Conservation (phyloP, 92 coral and sea anemone genomes). For the Meandrina meandrites region DNA sequence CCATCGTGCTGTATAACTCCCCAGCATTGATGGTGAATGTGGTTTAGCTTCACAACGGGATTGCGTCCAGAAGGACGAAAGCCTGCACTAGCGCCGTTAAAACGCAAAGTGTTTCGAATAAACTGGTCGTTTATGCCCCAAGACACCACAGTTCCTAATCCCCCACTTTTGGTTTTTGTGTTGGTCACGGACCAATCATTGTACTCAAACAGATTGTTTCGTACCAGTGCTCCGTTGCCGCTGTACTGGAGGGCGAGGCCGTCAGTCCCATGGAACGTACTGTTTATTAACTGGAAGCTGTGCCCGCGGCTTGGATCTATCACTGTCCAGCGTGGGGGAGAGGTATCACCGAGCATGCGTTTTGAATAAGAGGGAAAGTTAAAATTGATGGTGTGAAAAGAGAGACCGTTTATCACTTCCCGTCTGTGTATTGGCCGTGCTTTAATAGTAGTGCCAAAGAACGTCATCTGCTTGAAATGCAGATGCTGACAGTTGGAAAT, state of each 20-base stretch:
- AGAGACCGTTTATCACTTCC: slow-evolving; percentile 54
- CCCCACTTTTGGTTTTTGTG: slow-evolving; percentile 56
- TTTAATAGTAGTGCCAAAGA: slow-evolving; percentile 71
- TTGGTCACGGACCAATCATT: slow-evolving; percentile 83
- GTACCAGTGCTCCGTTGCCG: slow-evolving; percentile 59
- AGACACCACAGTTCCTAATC: slow-evolving; percentile 73
- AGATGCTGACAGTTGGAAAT: slow-evolving; percentile 60
- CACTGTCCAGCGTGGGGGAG: slow-evolving; percentile 71
- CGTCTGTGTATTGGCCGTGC: slow-evolving; percentile 36
- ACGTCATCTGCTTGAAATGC: slow-evolving; percentile 58
- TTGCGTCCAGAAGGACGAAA: slow-evolving; percentile 34
- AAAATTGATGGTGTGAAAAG: slow-evolving; percentile 62
- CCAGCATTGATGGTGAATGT: slow-evolving; percentile 64
- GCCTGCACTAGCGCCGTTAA: slow-evolving; percentile 54
- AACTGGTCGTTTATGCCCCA: slow-evolving; percentile 32
- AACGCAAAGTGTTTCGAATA: slow-evolving; percentile 49
- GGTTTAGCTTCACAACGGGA: slow-evolving; percentile 44
- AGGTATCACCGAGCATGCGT: slow-evolving; percentile 67
- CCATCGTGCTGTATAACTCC: slow-evolving; percentile 61
- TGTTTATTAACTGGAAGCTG: slow-evolving; percentile 48
- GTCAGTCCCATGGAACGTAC: slow-evolving; percentile 74
- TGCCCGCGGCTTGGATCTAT: slow-evolving; percentile 44
- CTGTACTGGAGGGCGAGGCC: slow-evolving; percentile 74
- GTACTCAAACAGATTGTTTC: slow-evolving; percentile 75
- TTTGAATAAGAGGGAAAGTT: slow-evolving; percentile 73